phyloP scores from a whole-genome alignment of 1,140 invertebrate genomes.

The Megalopta genalis region DNA sequence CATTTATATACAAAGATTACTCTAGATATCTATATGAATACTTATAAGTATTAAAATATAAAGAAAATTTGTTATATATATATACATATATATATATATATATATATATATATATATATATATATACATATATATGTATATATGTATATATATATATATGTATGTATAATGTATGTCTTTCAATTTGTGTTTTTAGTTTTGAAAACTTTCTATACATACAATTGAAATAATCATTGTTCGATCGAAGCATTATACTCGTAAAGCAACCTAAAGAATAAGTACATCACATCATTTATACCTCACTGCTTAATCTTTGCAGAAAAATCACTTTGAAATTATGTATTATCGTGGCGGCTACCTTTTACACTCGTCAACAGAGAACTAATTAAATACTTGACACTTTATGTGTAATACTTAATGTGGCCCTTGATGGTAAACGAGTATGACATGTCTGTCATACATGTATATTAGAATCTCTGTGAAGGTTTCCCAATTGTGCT shows the following conservation, averaged over 20 bases:
- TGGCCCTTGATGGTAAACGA: background rate
- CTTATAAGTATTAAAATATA: constrained; percentile 35
- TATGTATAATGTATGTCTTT: constrained; percentile 18
- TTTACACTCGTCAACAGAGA: too few relatives aligned
- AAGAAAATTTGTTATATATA: constrained; percentile 14
- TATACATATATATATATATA: constrained; percentile 1
- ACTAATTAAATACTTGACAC: too few relatives aligned
- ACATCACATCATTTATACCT: constrained; percentile 24
- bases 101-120: constrained; percentile 6
- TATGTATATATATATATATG: too few relatives aligned
- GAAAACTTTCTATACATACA: constrained; percentile 18
- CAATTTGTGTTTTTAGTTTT: constrained; percentile 27
- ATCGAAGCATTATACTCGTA: background rate
- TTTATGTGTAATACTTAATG: too few relatives aligned
- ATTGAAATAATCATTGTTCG: constrained; percentile 25
- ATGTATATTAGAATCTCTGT: constrained; percentile 76
- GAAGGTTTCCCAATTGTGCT: constrained; percentile 77
- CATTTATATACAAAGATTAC: constrained; percentile 40
- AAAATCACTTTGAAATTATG: constrained; percentile 10
- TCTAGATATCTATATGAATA: constrained; percentile 33
- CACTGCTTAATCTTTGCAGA: background rate
- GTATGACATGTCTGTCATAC: constrained; percentile 61
- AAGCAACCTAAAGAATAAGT: constrained; percentile 32
- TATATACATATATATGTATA: too few relatives aligned
- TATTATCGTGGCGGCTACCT: too few relatives aligned